Base-by-base conservation (phyloP, 2,113 vertebrate species). In the Cyprichromis sp. region DNA sequence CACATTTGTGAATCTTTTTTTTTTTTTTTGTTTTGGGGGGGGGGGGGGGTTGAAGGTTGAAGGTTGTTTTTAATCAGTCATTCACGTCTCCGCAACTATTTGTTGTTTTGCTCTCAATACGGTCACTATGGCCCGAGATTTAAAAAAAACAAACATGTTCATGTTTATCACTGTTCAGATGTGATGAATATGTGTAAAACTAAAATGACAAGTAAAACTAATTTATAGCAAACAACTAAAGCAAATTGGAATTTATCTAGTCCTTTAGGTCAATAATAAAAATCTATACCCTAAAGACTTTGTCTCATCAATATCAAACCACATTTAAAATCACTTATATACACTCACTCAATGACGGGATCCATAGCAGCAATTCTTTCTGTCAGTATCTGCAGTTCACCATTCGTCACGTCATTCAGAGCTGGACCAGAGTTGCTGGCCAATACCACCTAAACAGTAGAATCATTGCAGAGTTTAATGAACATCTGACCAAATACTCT, bases 351-450 rank as follows among this genome's bases (percentile, higher is more conserved):
- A 87, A 99, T 97, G 1, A 98, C 84, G 0, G 97, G 93, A 87
- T 99, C 99, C 97, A 98, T 98, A 0, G 97, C 98, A 0, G 98
- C 98, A 4, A 99, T 98, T 86, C 95, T 96, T 36, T 98, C 98
- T 0, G 98, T 96, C 11, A 99, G 93, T 0, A 99, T 98, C 88
- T 98, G 97, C 82, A 99, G 97, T 63, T 99, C 99, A 0, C 97
- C 96, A 89, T 98, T 97, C 3, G 99, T 99, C 14, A 99, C 98
- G 0, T 99, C 99, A 1, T 99, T 99, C 16, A 99, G 87, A 24
- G 99, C 99, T 3, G 99, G 98, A 83, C 97, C 97, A 1, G 99
- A 99, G 96, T 99, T 99, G 94, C 98, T 99, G 14, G 98, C 99
- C 90, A 99, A 34, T 63, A 99, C 98, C 26, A 99, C 98, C 99